Base-by-base conservation (phyloP, 2,888 invertebrate genomes). In the Rhyacophila evoluta region DNA sequence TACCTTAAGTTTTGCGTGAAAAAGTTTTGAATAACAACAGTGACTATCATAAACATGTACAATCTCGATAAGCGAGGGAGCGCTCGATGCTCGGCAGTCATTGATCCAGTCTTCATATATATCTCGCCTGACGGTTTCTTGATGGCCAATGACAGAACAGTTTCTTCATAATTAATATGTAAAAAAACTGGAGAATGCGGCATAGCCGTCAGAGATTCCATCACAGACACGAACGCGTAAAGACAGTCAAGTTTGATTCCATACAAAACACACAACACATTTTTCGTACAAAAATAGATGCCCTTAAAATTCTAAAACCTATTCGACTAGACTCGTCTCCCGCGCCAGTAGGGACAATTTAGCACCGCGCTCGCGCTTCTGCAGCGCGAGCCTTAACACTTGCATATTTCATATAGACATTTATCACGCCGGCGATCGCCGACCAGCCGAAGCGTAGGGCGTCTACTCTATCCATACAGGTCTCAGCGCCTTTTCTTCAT, bases 281-380 rank as follows among this genome's bases (percentile, higher is more conserved):
- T 74, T 55, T 55, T 79, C 37, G 77, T 81, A 81, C 68, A 81
- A 81, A 81, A 81, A 81, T 81, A 81, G 79, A 78, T 77, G 81
- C 78, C 79, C 72, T 79, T 72, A 75, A 55, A 73, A 55, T 55
- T 67, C 55, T 41, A 75, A 79, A 77, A 79, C 79, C 79, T 79
- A 79, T 55, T 78, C 74, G 79, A 81, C 79, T 81, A 79, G 79
- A 79, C 74, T 80, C 80, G 33, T 55, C 55, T 55, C 55, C 55
- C 25, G 55, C 55, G 55, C 55, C 67, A 33, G 69, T 41, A 76
- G 69, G 68, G 33, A 70, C 69, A 39, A 69, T 69, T 69, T 41
- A 70, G 70, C 29, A 38, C 72, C 72, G 33, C 70, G 71, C 55
- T 28, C 29, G 33, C 29, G n/a, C 69, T 25, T 25, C 68, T 68